Conservation (phyloP, 2,113 vertebrate species). For the Ibidorhyncha struthersii region DNA sequence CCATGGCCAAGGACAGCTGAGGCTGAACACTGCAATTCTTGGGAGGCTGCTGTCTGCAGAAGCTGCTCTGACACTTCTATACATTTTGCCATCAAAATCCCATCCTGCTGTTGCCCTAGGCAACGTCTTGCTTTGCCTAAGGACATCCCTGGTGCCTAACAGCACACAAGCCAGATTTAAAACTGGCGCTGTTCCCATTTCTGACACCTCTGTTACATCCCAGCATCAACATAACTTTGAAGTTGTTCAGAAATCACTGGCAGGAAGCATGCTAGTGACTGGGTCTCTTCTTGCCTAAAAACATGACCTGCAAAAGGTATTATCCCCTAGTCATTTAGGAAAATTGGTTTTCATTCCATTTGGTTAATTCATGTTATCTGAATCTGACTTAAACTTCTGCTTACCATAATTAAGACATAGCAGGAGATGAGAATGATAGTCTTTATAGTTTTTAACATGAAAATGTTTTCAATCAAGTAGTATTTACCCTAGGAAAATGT, state of each 20-base stretch:
- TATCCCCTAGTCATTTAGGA: not conserved
- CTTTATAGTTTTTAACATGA: not conserved
- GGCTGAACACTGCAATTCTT: not conserved
- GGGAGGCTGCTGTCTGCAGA: not conserved
- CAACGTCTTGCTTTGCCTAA: slow-evolving; percentile 31
- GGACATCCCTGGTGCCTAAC: not conserved
- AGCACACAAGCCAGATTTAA: not conserved
- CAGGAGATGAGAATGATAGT: not conserved
- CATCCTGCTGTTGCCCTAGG: not conserved
- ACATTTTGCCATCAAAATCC: slow-evolving; percentile 24
- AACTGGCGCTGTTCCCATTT: not conserved
- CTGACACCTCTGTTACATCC: not conserved
- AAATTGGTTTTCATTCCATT: not conserved
- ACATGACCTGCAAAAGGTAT: not conserved
- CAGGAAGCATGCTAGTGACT: not conserved
- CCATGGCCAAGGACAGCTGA: not conserved
- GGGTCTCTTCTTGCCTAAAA: not conserved
- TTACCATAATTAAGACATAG: not conserved
- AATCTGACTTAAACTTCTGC: not conserved
- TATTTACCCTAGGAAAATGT: not conserved
- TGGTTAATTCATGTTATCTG: not conserved
- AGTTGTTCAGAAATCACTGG: not conserved
- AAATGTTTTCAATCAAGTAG: not conserved
- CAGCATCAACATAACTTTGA: not conserved
- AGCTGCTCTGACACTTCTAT: not conserved